Percentiles rank a stretch among this genome's conserved stretches.
phyloP scores from a whole-genome alignment of 2,113 vertebrate species.

The Varanus salvator region DNA sequence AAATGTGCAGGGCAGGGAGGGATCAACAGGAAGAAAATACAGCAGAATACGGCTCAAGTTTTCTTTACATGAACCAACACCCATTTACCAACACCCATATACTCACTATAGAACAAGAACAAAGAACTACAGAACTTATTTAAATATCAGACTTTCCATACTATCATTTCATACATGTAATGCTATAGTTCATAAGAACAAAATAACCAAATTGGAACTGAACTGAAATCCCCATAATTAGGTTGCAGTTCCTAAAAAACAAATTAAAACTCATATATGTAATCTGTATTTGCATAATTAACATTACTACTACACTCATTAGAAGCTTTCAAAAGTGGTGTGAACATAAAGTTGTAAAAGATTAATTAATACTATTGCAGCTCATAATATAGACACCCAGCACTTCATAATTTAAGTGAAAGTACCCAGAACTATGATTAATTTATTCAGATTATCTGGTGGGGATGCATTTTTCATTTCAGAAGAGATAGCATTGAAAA shows the following conservation, averaged over 20 bases:
- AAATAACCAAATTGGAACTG: background rate
- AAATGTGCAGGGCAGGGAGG: background rate
- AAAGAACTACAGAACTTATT: background rate
- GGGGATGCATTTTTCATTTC: background rate
- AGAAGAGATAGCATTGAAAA: background rate
- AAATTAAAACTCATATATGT: background rate
- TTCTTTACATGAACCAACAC: background rate
- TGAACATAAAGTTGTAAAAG: background rate
- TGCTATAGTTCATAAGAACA: background rate
- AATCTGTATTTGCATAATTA: background rate
- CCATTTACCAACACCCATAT: no score
- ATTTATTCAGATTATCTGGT: conserved; percentile 3
- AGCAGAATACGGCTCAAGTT: background rate
- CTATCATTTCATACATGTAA: background rate
- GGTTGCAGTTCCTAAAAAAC: background rate
- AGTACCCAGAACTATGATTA: background rate
- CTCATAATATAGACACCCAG: background rate
- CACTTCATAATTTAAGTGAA: background rate
- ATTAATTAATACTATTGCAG: conserved; percentile 10
- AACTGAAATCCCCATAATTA: background rate
- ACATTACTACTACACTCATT: background rate
- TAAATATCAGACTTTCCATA: background rate
- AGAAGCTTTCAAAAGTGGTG: background rate
- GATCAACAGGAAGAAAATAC: background rate
- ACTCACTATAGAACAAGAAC: background rate